Conservation (phyloP, 1,140 invertebrate genomes). For the Asobara japonica region DNA sequence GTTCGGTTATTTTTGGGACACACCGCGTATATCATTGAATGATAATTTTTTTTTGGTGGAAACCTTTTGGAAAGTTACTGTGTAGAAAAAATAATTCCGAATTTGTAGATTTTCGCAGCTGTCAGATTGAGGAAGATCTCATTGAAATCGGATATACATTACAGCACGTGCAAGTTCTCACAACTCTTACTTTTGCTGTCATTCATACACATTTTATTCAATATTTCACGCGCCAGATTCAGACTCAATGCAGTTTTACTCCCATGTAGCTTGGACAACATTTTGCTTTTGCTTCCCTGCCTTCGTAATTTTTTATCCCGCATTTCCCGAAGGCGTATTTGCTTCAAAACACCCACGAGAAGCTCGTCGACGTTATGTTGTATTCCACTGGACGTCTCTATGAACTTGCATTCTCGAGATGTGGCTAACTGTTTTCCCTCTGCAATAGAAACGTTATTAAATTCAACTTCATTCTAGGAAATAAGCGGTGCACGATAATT, state of each 20-base stretch:
- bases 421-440: conserved; percentile 87
- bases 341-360: conserved; percentile 85
- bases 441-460: conserved; percentile 61
- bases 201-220: conserved; percentile 87
- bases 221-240: conserved; percentile 79
- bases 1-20: too few relatives aligned
- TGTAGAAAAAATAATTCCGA: background rate
- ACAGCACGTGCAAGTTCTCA: conserved; percentile 90
- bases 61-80: too few relatives aligned
- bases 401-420: conserved; percentile 90
- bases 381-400: conserved; percentile 90
- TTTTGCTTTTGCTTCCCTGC: conserved; percentile 65
- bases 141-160: too few relatives aligned
- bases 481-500: background rate
- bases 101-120: too few relatives aligned
- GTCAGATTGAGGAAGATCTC: too few relatives aligned
- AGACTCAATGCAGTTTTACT: conserved; percentile 78
- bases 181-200: conserved; percentile 91
- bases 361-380: conserved; percentile 93
- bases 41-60: background rate
- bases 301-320: conserved; percentile 72
- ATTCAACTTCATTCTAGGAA: background rate
- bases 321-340: conserved; percentile 80
- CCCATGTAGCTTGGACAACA: conserved; percentile 71
- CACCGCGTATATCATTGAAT: too few relatives aligned